Evolutionary conservation across 92 coral and sea anemone species (phyloP), one percentile per base, ranked within the genome.

Genomic region (Blastomussa wellsi): DNA sequence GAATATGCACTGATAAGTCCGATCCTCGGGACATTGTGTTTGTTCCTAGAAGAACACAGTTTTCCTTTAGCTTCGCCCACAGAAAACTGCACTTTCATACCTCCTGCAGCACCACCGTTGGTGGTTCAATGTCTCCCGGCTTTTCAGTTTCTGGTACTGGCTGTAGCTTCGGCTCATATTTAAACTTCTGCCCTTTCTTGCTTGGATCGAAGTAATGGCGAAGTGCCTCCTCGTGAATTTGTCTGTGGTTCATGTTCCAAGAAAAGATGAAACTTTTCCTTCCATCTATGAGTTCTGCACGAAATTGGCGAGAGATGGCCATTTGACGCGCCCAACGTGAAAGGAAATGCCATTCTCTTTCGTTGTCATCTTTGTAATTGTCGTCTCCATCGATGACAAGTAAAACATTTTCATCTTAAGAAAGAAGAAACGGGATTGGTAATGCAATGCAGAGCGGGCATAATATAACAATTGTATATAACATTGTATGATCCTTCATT

Each of bases 221-320:
- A 1, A 92, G 76, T n/a, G 95, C 93, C 32, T 90, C 93, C 32
- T 92, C 91, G 60, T 92, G 95, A 37, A 92, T 87, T 38, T 88
- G 86, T 24, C 84, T 65, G 86, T 92, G 93, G 1, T 77, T 24
- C 42, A 80, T 77, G 53, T 87, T 86, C 95, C 95, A 92, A 1
- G 95, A 92, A 79, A 90, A 90, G 13, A 92, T 92, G 57, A 92
- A 92, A 53, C 95, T 90, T 48, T 72, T 81, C 41, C 83, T 68
- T 37, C 95, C 95, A 85, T 92, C 88, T 59, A 92, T 5, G 74
- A 62, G 72, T 17, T 87, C 86, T 31, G 72, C 76, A 17, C 78
- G 77, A 64, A 92, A 90, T 82, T 92, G 95, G 75, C 11, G 48
- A 5, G 88, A 90, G 16, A 67, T 70, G n/a, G 84, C 39, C 42